These are phyloP conservation scores for Drosophila phalerata DNA, from an alignment of 2,888 invertebrate genomes.

Conservation along the genomic window DNA sequence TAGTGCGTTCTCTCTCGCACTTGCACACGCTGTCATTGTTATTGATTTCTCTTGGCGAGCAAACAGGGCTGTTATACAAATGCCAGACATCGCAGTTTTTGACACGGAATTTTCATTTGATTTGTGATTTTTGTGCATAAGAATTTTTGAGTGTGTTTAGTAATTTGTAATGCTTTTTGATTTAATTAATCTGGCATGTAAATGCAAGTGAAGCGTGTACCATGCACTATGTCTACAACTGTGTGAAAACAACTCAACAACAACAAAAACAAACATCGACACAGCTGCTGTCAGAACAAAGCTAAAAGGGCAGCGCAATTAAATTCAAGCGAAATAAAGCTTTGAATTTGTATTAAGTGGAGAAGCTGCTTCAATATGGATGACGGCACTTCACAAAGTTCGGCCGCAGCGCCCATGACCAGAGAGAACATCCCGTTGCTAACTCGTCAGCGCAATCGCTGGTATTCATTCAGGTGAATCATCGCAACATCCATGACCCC, in stretches of 20 bases:
- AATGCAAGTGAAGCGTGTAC: constrained; percentile 36
- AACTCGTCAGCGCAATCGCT: constrained; percentile 88
- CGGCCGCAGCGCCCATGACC: constrained; percentile 86
- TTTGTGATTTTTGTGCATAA: constrained; percentile 60
- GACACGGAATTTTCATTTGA: constrained; percentile 62
- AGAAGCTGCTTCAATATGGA: constrained; percentile 75
- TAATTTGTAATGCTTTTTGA: constrained; percentile 17
- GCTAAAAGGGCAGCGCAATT: constrained; percentile 24
- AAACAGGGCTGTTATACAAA: constrained; percentile 57
- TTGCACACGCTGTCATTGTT: constrained; percentile 23
- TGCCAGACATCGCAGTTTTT: constrained; percentile 62
- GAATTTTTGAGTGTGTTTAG: constrained; percentile 56
- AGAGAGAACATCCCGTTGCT: constrained; percentile 91
- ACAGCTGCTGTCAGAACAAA: constrained; percentile 56
- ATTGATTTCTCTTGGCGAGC: constrained; percentile 64
- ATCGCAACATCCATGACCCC: constrained; percentile 48
- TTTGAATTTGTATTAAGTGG: constrained; percentile 7
- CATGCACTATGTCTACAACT: constrained; percentile 52
- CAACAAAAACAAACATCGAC: constrained; percentile 35
- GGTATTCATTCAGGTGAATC: constrained; percentile 88
- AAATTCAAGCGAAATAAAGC: constrained; percentile 21
- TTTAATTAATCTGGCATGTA: constrained; percentile 23
- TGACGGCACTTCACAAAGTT: constrained; percentile 85
- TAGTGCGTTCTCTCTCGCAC: constrained; percentile 17
- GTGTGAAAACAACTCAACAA: constrained; percentile 41